Percentiles rank a stretch among this genome's conserved stretches.
Evolutionary conservation across 53 echinoderm and acorn worm genomes (phyloP).

Genomic region (Temnopleurus reevesii): DNA sequence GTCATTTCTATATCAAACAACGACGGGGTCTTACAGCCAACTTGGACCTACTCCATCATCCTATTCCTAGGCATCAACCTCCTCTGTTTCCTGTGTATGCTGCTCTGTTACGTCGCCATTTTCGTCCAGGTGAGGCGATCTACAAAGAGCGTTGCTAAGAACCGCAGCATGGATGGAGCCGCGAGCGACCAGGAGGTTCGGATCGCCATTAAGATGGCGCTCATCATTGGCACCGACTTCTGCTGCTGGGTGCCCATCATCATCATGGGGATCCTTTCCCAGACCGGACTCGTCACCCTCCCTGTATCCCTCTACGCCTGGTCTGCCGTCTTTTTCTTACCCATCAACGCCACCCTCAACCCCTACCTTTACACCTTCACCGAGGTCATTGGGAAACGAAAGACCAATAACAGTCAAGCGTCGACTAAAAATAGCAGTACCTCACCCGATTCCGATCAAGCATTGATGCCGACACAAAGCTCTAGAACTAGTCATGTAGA

Average conservation of each 20-base stretch:
- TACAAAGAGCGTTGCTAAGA: background rate
- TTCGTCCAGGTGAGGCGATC: constrained; percentile 26
- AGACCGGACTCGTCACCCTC: background rate
- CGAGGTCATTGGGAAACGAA: too few relatives aligned
- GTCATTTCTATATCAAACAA: background rate
- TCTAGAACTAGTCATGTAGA: too few relatives aligned
- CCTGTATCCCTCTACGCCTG: constrained; percentile 33
- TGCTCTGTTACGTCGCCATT: constrained; percentile 23
- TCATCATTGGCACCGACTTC: constrained; percentile 40
- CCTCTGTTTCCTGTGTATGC: background rate
- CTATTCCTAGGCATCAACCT: constrained; percentile 39
- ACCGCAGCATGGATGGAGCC: constrained; percentile 18
- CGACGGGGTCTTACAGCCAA: background rate
- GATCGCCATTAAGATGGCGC: constrained; percentile 19
- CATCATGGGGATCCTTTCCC: constrained; percentile 43
- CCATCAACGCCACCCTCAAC: constrained; percentile 30
- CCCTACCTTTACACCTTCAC: constrained; percentile 32
- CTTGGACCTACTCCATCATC: constrained; percentile 22
- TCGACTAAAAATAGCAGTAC: too few relatives aligned
- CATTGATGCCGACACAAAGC: too few relatives aligned
- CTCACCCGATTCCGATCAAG: too few relatives aligned
- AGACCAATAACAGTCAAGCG: too few relatives aligned
- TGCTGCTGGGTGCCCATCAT: constrained; percentile 46
- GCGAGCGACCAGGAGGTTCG: background rate
- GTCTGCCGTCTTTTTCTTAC: constrained; percentile 11